Percentiles rank a stretch among this genome's conserved stretches.
Evolutionary conservation across 2,113 vertebrate species (phyloP).

Genomic region (Pseudopodoces humilis): DNA sequence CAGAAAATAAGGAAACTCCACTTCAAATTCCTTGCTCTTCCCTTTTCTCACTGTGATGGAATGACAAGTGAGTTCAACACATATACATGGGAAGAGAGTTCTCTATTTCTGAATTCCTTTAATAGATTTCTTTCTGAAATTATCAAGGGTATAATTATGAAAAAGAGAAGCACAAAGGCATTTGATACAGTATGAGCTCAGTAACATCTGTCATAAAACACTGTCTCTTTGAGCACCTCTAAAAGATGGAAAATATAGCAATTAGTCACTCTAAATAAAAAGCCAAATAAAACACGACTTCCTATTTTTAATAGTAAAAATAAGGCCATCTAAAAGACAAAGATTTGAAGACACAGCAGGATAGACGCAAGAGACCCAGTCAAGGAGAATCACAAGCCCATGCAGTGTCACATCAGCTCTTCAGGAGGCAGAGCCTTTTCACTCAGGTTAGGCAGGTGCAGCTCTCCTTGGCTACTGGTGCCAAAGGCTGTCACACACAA

Average conservation of each 20-base stretch:
- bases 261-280: not conserved
- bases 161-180: not conserved
- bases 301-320: not conserved
- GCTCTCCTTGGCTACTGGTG: not conserved
- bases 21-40: not conserved
- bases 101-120: not conserved
- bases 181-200: not conserved
- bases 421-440: not conserved
- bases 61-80: not conserved
- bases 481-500: not conserved
- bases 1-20: not conserved
- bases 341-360: not conserved
- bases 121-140: not conserved
- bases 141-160: not conserved
- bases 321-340: not conserved
- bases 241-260: not conserved
- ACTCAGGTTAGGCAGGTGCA: accelerated
- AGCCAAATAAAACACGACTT: not conserved
- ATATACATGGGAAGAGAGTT: not conserved
- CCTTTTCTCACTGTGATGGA: not conserved
- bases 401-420: not conserved
- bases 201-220: not conserved
- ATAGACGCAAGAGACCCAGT: not conserved
- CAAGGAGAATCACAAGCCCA: not conserved
- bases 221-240: not conserved